Percentiles rank a stretch among this genome's conserved stretches.
These are phyloP conservation scores for Apamea anceps DNA, from an alignment of 2,888 invertebrate species.

Conservation along the genomic window DNA sequence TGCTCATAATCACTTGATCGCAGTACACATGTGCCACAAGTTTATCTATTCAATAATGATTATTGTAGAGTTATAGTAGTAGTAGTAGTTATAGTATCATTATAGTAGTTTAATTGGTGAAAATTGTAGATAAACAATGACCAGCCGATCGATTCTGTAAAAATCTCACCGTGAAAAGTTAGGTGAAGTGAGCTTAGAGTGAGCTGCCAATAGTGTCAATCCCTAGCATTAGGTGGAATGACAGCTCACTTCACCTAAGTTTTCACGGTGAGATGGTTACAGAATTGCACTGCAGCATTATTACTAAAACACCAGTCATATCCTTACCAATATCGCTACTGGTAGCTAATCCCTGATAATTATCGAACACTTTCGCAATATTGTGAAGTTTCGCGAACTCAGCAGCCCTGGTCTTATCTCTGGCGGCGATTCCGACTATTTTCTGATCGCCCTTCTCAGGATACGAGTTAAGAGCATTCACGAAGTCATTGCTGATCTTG, in stretches of 20 bases:
- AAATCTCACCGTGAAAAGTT: too few relatives aligned
- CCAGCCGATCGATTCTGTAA: too few relatives aligned
- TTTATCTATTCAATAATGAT: slow-evolving; percentile 10
- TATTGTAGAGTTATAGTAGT: neutral
- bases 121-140: slow-evolving; percentile 5
- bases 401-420: slow-evolving; percentile 92
- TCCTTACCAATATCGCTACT: slow-evolving; percentile 93
- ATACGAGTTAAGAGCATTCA: slow-evolving; percentile 92
- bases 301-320: slow-evolving; percentile 6
- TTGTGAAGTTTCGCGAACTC: slow-evolving; percentile 93
- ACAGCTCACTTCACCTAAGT: too few relatives aligned
- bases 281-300: too few relatives aligned
- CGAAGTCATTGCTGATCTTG: slow-evolving; percentile 96
- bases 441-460: slow-evolving; percentile 92
- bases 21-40: neutral
- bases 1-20: neutral
- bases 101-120: neutral
- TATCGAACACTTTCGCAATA: slow-evolving; percentile 93
- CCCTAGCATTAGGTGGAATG: too few relatives aligned
- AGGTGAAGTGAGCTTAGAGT: too few relatives aligned
- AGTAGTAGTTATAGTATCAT: too few relatives aligned
- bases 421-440: slow-evolving; percentile 94
- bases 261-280: too few relatives aligned
- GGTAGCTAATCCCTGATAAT: slow-evolving; percentile 93
- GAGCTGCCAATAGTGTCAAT: too few relatives aligned